Evolutionary conservation across 2,113 vertebrate species (phyloP), one percentile per base, ranked within the genome.

Genomic region (Alligator mississippiensis): DNA sequence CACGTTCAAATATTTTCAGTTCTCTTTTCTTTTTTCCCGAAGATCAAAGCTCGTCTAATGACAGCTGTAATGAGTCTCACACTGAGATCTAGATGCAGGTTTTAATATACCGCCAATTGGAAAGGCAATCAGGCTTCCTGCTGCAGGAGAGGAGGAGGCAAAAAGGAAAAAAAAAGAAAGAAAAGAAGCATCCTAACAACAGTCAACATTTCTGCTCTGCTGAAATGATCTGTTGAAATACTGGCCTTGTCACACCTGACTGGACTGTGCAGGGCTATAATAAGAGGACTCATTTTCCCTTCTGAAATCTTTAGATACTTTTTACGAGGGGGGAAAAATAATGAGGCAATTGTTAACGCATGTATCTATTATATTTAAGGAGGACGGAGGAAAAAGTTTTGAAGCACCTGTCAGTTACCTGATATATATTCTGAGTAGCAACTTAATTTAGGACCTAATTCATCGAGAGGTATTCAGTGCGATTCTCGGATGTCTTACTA

Each of bases 31-130:
- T 72, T 87, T 85, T 85, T 74, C 16, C 72, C 68, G 34, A 57
- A 88, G 88, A 94, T 95, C 82, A 82, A 81, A 93, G 38, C 77
- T 57, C 72, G 10, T 84, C 12, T 93, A 80, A 90, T 77, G 83
- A 75, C 61, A 86, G 61, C 82, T 1, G 3, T 85, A 90, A 85
- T 21, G 47, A 90, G 70, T 80, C 15, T 92, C 80, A 55, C 34
- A 25, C 54, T 81, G 87, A 87, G 82, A 85, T 4, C 0, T 3
- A 93, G 60, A 80, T 90, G 74, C 74, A 77, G 72, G 70, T 86
- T 96, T 91, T 86, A 92, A 90, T 89, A 63, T 91, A 87, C 91
- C 76, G 58, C 58, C 70, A 72, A 27, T 28, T 80, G 85, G 84
- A 93, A 92, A 76, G 27, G 77, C 82, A 84, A 80, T 61, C 25